These are phyloP conservation scores for Sternarchorhynchus goeldii DNA, from an alignment of 2,797 vertebrate species.

Conservation along the genomic window DNA sequence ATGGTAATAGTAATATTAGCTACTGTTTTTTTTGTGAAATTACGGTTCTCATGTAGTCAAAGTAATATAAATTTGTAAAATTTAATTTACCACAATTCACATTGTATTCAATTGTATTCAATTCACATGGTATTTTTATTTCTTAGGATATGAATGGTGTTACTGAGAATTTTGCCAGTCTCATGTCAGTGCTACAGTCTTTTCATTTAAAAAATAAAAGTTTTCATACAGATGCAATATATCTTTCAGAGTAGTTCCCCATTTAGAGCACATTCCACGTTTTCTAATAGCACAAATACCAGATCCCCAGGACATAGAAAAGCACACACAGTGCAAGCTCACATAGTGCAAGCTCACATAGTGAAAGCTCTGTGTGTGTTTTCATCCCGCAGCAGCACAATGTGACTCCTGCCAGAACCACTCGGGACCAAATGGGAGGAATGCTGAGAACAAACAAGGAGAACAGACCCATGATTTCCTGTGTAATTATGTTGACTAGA, in stretches of 20 bases:
- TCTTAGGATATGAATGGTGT: too few species aligned
- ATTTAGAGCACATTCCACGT: conserved; percentile 30
- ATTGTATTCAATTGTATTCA: too few species aligned
- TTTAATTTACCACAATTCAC: too few species aligned
- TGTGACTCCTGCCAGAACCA: conserved; percentile 47
- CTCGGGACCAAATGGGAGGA: conserved; percentile 37
- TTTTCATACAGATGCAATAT: too few species aligned
- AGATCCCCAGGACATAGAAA: conserved; percentile 5
- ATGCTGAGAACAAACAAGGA: conserved; percentile 42
- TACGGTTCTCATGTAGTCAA: too few species aligned
- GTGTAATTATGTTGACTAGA: conserved; percentile 47
- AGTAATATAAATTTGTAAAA: too few species aligned
- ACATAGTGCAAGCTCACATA: conserved; percentile 31
- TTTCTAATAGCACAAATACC: conserved; percentile 44
- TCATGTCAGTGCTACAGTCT: too few species aligned
- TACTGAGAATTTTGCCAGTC: too few species aligned
- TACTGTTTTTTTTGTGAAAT: too few species aligned
- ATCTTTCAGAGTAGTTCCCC: conserved; percentile 19
- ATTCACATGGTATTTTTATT: too few species aligned
- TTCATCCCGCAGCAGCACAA: conserved; percentile 52
- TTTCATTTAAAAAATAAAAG: too few species aligned
- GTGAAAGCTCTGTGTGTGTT: conserved; percentile 57
- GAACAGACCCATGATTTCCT: conserved; percentile 52
- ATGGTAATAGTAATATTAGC: too few species aligned
- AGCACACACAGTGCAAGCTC: conserved; percentile 29